phyloP scores from a whole-genome alignment of 2,113 vertebrate genomes.

The Gulo gulo region DNA sequence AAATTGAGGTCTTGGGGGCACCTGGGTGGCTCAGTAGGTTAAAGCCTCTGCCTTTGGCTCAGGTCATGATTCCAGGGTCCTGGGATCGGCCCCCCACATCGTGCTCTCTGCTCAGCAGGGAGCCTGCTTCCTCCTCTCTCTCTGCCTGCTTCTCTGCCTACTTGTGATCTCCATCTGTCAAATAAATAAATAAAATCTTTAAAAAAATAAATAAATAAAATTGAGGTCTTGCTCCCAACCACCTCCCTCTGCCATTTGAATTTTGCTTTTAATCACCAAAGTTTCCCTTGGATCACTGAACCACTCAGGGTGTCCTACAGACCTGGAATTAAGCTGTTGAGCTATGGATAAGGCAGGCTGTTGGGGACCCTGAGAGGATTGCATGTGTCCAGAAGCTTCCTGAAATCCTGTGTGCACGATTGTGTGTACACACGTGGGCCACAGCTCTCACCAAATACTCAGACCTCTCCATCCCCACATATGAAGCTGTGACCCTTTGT shows the following conservation, averaged over 20 bases:
- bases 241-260: not conserved
- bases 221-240: not conserved
- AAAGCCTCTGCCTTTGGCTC: no score
- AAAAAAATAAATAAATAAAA: not conserved
- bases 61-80: no score
- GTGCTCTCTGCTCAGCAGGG: no score
- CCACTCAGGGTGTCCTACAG: not conserved
- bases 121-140: no score
- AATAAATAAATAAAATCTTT: no score
- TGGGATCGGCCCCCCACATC: no score
- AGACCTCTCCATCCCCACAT: not conserved
- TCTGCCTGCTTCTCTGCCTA: no score
- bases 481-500: not conserved
- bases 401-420: not conserved
- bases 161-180: no score
- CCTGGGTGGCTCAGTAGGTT: no score
- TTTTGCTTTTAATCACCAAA: not conserved
- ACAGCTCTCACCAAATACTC: not conserved
- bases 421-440: rapidly evolving
- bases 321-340: not conserved
- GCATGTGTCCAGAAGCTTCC: not conserved
- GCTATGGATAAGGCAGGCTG: not conserved
- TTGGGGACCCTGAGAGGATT: not conserved
- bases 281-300: not conserved
- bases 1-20: not conserved